Base-by-base conservation (phyloP, 2,797 vertebrate genomes). In the Tamandua tetradactyla region DNA sequence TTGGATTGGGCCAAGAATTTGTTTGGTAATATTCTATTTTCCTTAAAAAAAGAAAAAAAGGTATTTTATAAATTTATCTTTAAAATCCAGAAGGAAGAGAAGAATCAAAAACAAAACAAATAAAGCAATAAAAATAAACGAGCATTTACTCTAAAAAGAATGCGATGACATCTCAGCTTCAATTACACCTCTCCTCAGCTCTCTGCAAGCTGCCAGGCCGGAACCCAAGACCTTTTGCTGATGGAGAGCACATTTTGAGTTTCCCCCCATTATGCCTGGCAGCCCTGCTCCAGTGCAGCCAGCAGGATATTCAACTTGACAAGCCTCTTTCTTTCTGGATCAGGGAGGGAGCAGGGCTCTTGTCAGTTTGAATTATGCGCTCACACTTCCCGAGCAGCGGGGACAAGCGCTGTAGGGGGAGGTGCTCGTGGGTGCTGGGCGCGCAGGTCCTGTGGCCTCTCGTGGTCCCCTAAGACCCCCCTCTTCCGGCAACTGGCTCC, bases 301-400 rank as follows among this genome's bases (percentile, higher is more conserved):
- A 92, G 82, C 95, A 95, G 95, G 87, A 97, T 97, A 96, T 97
- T 97, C 94, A 95, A 92, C 91, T 87, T 97, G 96, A 98, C 93
- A 97, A 96, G 94, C 69, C n/a, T 84, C 82, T 93, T 98, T 97
- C 96, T 97, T 97, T 95, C 80, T 95, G 94, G 88, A 97, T 92
- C 80, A 95, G 35, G 64, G 55, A 95, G 49, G 71, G 85, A 96
- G 95, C 86, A 94, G 89, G 93, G 71, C 93, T 94, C 91, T 93
- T 97, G 96, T 96, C 97, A 96, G 72, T 89, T 97, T 96, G 89
- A 97, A 97, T 97, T 98, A 96, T 27, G 81, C 96, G 81, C 42
- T 94, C 32, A 17, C 92, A 68, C 93, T 64, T 0, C 87, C 79
- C 93, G 96, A 97, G 91, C 75, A 1, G 12, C 90, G 0, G 22